These are phyloP conservation scores for Palythoa caribaeorum DNA, from an alignment of 92 coral and sea anemone species.

Conservation along the genomic window DNA sequence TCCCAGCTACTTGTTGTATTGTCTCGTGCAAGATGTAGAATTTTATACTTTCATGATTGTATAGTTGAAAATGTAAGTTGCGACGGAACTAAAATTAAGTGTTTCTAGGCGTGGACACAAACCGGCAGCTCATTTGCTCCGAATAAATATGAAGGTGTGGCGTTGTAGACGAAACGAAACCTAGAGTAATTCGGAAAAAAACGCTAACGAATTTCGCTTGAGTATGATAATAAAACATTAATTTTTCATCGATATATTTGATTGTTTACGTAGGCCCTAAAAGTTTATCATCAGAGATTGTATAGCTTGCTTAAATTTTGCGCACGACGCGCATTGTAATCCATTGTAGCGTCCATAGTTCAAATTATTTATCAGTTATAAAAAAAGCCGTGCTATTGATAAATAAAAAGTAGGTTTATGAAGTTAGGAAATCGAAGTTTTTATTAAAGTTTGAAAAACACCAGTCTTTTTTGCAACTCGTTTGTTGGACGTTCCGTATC, in stretches of 20 bases:
- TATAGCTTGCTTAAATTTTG: not conserved
- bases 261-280: conserved; percentile 62
- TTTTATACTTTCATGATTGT: conserved; percentile 41
- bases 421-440: conserved; percentile 36
- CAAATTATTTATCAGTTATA: conserved; percentile 32
- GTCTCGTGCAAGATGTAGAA: conserved; percentile 32
- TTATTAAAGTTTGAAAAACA: conserved; percentile 28
- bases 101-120: conserved; percentile 55
- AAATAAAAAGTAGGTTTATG: conserved; percentile 46
- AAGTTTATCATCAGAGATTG: conserved; percentile 26
- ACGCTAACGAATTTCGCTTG: conserved; percentile 58
- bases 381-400: conserved; percentile 12
- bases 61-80: conserved; percentile 19
- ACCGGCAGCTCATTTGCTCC: conserved; percentile 65
- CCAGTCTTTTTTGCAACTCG: conserved; percentile 36
- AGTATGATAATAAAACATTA: conserved; percentile 58
- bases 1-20: not conserved
- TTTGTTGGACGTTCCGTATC: not conserved
- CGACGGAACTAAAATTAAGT: conserved; percentile 58
- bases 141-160: conserved; percentile 66
- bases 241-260: conserved; percentile 73
- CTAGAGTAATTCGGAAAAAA: conserved; percentile 57
- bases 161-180: conserved; percentile 17
- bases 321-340: conserved; percentile 32
- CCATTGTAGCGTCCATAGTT: not conserved